Conservation (phyloP, 2,888 invertebrate species). For the Himalopsyche japonica region DNA sequence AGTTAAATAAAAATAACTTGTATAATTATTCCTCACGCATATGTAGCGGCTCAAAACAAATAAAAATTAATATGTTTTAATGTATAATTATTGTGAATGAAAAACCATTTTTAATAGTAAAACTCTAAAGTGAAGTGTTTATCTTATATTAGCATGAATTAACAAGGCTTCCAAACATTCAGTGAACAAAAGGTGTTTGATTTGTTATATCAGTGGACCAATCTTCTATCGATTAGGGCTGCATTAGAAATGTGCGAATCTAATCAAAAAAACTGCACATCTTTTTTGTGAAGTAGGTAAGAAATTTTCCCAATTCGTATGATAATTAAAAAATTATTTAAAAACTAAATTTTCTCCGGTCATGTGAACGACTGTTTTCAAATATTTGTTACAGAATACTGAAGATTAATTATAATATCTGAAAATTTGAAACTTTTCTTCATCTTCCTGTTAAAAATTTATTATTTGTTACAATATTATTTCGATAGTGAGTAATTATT, state of each 20-base stretch:
- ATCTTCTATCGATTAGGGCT: neutral
- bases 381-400: too few relatives aligned
- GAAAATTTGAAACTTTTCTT: too few relatives aligned
- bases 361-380: too few relatives aligned
- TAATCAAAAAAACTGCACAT: neutral
- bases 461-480: too few relatives aligned
- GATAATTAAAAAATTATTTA: too few relatives aligned
- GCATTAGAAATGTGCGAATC: neutral
- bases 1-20: neutral
- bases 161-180: neutral
- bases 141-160: neutral
- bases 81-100: neutral
- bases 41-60: neutral
- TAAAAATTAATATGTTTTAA: neutral
- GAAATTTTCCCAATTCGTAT: too few relatives aligned
- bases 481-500: too few relatives aligned
- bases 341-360: too few relatives aligned
- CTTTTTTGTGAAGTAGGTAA: neutral
- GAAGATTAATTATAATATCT: too few relatives aligned
- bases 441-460: too few relatives aligned
- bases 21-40: neutral
- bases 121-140: neutral
- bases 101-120: neutral
- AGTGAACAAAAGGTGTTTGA: neutral
- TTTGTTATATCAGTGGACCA: neutral